Base-by-base conservation (phyloP, 2,888 invertebrate genomes). In the Chloroclystis v-ata region DNA sequence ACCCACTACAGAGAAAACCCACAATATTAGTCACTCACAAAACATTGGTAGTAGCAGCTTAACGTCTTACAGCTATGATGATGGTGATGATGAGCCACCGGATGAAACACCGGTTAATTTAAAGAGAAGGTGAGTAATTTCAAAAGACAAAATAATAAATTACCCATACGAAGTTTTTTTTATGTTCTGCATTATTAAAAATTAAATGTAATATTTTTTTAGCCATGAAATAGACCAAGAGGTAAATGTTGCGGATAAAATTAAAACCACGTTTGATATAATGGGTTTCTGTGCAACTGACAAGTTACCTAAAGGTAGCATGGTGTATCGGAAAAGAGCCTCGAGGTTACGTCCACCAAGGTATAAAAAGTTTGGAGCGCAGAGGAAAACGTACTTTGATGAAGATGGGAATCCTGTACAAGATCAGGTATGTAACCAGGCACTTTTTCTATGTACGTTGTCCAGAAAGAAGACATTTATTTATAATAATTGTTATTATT, bases 351-450 rank as follows among this genome's bases (percentile, higher is more conserved):
- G 89, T 10, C 82, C 88, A 0, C 84, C 82, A 0, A 72, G 86
- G 28, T 71, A 78, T 42, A 82, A 78, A 59, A 76, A 73, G 40
- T 70, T 69, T 30, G 63, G 61, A 1, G 55, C 43, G 0, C 77
- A 89, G 5, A 90, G 82, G 60, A 92, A 93, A 65, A 90, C 89
- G 8, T 90, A 90, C 59, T 93, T 92, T 59, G 92, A 93, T 65
- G 92, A 92, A 37, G 92, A 92, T 56, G 92, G 92, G 0, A 90
- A 91, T 55, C 79, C 89, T 1, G 78, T 73, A 44, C 70, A 75
- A 55, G 71, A 76, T 30, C 72, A 75, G 72, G 82, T 82, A 39
- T 24, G n/a, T n/a, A 33, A 20, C 16, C n/a, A 4, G 5, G 6
- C 7, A 26, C 9, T 8, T 8, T 26, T 6, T 26, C 8, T 26